Evolutionary conservation across 2,888 invertebrate genomes (phyloP), one percentile per base, ranked within the genome.

Genomic region (Orgyia antiqua): DNA sequence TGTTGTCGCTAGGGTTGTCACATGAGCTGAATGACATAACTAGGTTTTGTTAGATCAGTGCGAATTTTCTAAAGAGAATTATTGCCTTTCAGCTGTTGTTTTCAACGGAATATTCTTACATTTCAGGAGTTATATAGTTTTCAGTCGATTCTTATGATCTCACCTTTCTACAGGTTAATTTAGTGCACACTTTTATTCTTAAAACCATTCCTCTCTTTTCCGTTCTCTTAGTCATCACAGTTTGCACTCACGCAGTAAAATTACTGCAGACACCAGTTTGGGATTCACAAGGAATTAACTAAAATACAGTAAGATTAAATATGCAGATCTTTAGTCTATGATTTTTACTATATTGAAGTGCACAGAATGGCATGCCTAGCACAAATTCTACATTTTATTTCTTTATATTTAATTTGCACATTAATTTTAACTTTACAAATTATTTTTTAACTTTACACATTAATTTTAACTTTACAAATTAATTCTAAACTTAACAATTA

Each of bases 351-450:
- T 26, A 26, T 31, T 20, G 7, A 8, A 18, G 5, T 8, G 19
- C 30, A 19, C 12, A 25, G 10, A 27, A 20, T 31, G 13, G 10
- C n/a, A 10, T 15, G 13, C 21, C 3, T 15, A 24, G 42, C 48
- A 50, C 35, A 46, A 42, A 42, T 48, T 50, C 45, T 42, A 39
- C 31, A 25, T 13, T 23, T 23, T 8, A 1, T 10, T 23, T 10
- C 9, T 23, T 23, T 10, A 8, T 21, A 8, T 23, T 10, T 10
- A 23, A 2, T 23, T 23, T 23, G 10, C 10, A 9, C 10, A 23
- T 10, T 23, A 23, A 23, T 23, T 23, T 23, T 4, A 19, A 8
- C 8, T 19, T 19, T 7, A 19, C 19, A 8, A 19, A 3, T 19
- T 19, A 19, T 8, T 15, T 15, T n/a, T 19, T 19, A 23, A 23